These are phyloP conservation scores for Pardosa pseudoannulata DNA, from an alignment of 2,888 invertebrate species.

Conservation along the genomic window DNA sequence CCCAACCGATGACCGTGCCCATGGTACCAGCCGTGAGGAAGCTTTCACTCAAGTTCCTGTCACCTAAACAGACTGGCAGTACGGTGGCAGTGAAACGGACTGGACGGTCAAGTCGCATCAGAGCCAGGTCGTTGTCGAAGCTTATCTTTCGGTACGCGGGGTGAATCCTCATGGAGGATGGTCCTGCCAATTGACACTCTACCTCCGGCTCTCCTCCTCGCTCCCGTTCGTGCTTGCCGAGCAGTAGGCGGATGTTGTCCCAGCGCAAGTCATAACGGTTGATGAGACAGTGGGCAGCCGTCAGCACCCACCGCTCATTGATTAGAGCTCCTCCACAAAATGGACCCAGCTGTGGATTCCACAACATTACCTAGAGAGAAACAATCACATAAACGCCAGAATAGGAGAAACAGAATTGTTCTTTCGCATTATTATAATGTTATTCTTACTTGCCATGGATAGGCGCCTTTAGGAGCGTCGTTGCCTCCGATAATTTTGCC, in stretches of 20 bases:
- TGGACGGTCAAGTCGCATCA: constrained; percentile 73
- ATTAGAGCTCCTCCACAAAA: constrained; percentile 76
- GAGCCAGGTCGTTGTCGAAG: constrained; percentile 75
- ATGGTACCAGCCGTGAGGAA: constrained; percentile 39
- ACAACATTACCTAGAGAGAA: constrained; percentile 74
- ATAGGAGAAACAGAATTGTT: no score
- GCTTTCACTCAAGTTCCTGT: constrained; percentile 31
- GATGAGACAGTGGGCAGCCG: constrained; percentile 75
- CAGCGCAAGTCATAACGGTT: constrained; percentile 33
- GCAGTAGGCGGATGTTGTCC: constrained; percentile 72
- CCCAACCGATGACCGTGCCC: constrained; percentile 75
- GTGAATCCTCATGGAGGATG: constrained; percentile 73
- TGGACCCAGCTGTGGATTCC: constrained; percentile 73
- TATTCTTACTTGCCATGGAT: constrained; percentile 74
- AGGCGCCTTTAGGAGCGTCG: constrained; percentile 74
- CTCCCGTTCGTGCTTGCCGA: constrained; percentile 75
- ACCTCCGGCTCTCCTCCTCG: constrained; percentile 73
- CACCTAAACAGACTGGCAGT: constrained; percentile 74
- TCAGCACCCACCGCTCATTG: constrained; percentile 75
- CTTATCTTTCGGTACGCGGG: constrained; percentile 74
- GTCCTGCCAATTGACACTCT: constrained; percentile 67
- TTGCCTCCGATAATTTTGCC: constrained; percentile 75
- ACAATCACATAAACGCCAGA: no score
- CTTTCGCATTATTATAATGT: no score
- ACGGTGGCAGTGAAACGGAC: constrained; percentile 74